Base-by-base conservation (phyloP, 2,113 vertebrate genomes). In the Trichomycterus rosablanca region DNA sequence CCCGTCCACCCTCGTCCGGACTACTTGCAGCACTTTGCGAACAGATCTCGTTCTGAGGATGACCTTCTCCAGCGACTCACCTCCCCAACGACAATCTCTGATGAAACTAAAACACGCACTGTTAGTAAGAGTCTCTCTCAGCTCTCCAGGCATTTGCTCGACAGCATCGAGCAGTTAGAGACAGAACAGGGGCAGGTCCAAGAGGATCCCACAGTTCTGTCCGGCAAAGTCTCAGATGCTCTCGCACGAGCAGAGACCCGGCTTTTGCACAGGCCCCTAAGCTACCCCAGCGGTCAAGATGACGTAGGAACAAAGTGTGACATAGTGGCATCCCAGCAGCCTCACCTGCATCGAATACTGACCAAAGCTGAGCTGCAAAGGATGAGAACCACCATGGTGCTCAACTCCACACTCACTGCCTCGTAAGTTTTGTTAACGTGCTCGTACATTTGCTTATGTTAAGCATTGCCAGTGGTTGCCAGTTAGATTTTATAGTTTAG, bases 331-430 rank as follows among this genome's bases (percentile, higher is more conserved):
- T 50, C 78, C 0, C 80, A 83, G 55, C 63, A 66, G 42, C 91
- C 35, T 53, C 57, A 42, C 20, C 66, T 89, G 83, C 93, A 95
- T 79, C 90, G 91, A 77, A 95, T 92, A 78, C 87, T 98, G 81
- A 98, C 93, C 0, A 71, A 93, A 23, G 89, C 93, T 0, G 92
- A 98, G 83, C 90, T 98, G 26, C 91, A 96, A 75, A 84, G 89
- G 39, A 91, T 98, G 76, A 87, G 92, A 70, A 95, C 93, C 75
- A 92, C 91, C 2, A 72, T 97, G 61, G 91, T 98, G 74, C 93
- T 98, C 49, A 97, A 93, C 84, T 96, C 95, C 77, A 96, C 95
- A 0, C 90, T 98, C 73, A 96, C 94, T 0, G 94, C 95, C 73
- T 98, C 95, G 95, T 98, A 87, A 89, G 94, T 82, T 12, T 22